Base-by-base conservation (phyloP, 1,140 invertebrate species). In the Diploscapter pachys region DNA sequence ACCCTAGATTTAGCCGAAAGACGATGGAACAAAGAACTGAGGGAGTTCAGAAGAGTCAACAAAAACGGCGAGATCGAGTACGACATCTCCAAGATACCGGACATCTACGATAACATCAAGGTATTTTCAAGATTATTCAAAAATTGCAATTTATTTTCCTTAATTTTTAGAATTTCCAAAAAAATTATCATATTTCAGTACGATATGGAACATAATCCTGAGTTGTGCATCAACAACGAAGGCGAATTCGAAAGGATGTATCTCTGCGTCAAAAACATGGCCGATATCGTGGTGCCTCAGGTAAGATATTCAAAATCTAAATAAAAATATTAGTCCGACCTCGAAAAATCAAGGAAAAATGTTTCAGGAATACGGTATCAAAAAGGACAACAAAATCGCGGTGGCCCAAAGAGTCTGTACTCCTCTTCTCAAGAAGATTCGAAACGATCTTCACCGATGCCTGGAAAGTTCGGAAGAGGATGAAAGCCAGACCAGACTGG, bases 61-160 rank as follows among this genome's bases (percentile, higher is more conserved):
- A 97, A 96, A 87, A 89, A 87, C 77, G 93, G 92, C 75, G 70
- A 75, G 51, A 72, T 81, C 31, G 82, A 83, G 50, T 99, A 94
- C 88, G 96, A 99, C 85, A 98, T 99, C 79, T 97, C 94, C 0
- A 99, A 99, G 88, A 95, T 99, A 77, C 96, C 97, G 0, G 97
- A 99, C 86, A 99, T 99, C 79, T 99, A 98, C 85, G 97, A 99
- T 88, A 98, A 96, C 85, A 98, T 99, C 79, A 99, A 99, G 65
- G 72, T 74, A 31, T 11, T 31, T 9, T 65, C 52, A 6, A 9
- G 50, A 65, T 48, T 65, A 31, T 65, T n/a, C 9, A 65, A 11
- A 8, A 65, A 48, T 31, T 53, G n/a, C 5, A n/a, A n/a, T 53
- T 3, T 31, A 31, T 31, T 31, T 31, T 31, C 31, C 31, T 31